Percentiles rank a stretch among this genome's conserved stretches.
These are phyloP conservation scores for Empidonax traillii DNA, from an alignment of 2,113 vertebrate genomes.

Conservation along the genomic window DNA sequence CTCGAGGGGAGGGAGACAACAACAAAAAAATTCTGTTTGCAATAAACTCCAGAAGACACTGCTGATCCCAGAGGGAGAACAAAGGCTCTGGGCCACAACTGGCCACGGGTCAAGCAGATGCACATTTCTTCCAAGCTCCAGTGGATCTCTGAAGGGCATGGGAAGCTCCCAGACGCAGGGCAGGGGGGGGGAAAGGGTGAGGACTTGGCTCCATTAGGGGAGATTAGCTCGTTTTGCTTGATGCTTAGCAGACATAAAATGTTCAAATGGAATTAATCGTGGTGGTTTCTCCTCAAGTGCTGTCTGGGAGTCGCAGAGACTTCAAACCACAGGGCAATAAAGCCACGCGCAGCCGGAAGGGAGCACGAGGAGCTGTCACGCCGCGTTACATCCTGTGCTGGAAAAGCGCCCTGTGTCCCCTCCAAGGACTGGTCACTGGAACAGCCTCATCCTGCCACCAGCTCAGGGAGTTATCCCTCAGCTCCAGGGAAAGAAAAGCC, in stretches of 20 bases:
- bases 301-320: background rate
- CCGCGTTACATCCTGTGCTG: rapidly evolving
- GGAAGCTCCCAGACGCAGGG: background rate
- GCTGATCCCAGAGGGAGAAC: background rate
- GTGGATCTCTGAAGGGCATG: background rate
- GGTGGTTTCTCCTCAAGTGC: background rate
- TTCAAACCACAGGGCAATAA: background rate
- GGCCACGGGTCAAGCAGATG: background rate
- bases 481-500: background rate
- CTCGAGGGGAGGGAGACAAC: background rate
- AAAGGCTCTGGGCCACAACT: background rate
- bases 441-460: background rate
- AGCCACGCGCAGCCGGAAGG: background rate
- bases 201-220: background rate
- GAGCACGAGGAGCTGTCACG: background rate
- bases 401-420: background rate
- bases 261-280: rapidly evolving
- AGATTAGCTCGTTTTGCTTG: background rate
- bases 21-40: background rate
- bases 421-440: background rate
- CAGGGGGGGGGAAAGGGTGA: background rate
- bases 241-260: background rate
- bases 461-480: background rate
- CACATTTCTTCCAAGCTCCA: background rate
- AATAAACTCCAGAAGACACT: rapidly evolving